Evolutionary conservation across 2,888 invertebrate genomes (phyloP), one percentile per base, ranked within the genome.

Genomic region (Argyresthia albistria): DNA sequence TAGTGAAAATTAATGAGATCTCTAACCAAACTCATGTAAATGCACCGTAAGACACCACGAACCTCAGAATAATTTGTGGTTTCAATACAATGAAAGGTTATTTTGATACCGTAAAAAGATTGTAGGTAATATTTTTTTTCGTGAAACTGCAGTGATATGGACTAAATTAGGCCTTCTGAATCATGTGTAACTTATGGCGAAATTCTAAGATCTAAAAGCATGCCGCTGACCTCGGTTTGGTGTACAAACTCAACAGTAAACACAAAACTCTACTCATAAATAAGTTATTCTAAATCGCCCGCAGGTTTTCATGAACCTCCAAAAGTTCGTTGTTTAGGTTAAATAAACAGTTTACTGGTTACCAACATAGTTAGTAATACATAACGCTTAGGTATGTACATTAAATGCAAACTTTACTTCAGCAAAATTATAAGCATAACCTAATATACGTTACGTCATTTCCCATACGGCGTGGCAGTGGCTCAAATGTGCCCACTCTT

Each of bases 1-100:
- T 75, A 78, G 76, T 77, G 79, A 64, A 73, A 79, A 81, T 80
- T 77, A 81, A 82, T 75, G 80, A 78, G 70, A 59, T 61, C 64
- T 63, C 64, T 66, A 64, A 66, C 54, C 54, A 62, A 25, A 25
- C 25, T 25, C 25, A 25, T 25, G 25, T 6, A 25, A 25, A 25
- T 25, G 25, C 25, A 6, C 25, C 25, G 2, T 25, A 25, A 25
- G 25, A 25, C 25, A 25, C 25, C 25, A 25, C 3, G 25, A 25
- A 25, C 3, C 25, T 25, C 6, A 25, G 25, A 25, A 25, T 2
- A 25, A 25, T 25, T 25, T 25, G 25, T 25, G 39, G n/a, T 10
- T 39, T 39, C 39, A 39, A n/a, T n/a, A n/a, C n/a, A n/a, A n/a
- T n/a, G n/a, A n/a, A n/a, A n/a, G n/a, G n/a, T n/a, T n/a, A n/a